Conservation (phyloP, 1,140 invertebrate species). For the Drosophila repleta region DNA sequence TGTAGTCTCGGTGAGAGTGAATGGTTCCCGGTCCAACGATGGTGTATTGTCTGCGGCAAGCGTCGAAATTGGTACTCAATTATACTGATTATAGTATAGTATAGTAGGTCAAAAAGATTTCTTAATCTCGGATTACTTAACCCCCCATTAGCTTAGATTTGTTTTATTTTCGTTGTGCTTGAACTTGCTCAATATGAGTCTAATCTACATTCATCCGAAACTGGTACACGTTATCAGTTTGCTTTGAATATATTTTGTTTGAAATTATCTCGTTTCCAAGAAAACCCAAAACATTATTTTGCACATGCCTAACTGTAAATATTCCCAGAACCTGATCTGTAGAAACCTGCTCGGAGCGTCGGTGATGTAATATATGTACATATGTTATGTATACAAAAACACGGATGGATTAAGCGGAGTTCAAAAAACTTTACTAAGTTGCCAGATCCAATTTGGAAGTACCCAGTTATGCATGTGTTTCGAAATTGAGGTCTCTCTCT, state of each 20-base stretch:
- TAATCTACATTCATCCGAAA: constrained; percentile 24
- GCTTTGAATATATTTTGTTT: not conserved
- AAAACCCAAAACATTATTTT: constrained; percentile 8
- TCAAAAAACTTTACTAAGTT: constrained; percentile 3
- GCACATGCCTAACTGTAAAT: constrained; percentile 46
- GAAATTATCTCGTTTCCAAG: not conserved
- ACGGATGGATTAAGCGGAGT: not conserved
- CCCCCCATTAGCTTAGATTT: constrained; percentile 11
- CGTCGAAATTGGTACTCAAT: constrained; percentile 15
- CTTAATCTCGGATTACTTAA: constrained; percentile 9
- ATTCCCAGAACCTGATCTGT: constrained; percentile 54
- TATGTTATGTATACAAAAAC: constrained; percentile 38
- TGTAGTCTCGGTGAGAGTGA: constrained; percentile 92
- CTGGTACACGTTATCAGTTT: constrained; percentile 20
- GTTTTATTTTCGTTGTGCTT: constrained; percentile 3
- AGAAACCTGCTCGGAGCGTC: constrained; percentile 39
- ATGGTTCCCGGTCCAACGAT: constrained; percentile 92
- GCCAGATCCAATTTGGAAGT: not conserved
- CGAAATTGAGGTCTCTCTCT: not conserved
- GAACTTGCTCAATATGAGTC: not conserved
- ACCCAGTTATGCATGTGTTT: too few relatives aligned
- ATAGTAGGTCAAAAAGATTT: not conserved
- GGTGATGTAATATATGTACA: constrained; percentile 44
- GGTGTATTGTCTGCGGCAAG: constrained; percentile 86
- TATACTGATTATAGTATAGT: constrained; percentile 13